Conservation (phyloP, 2,797 vertebrate species). For the Allobates femoralis region DNA sequence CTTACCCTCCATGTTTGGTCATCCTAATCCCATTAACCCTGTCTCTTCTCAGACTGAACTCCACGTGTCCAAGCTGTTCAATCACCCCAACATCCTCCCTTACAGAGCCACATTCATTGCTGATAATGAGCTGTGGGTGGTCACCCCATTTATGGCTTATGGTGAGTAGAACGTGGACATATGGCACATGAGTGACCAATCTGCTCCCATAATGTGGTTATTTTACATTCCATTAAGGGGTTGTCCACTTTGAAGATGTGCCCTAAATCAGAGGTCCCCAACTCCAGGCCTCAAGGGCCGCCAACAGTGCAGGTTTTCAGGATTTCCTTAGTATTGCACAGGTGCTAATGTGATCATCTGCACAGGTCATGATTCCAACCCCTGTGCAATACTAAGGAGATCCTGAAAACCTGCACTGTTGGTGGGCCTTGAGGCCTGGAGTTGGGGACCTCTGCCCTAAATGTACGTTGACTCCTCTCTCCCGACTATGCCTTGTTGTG, state of each 20-base stretch:
- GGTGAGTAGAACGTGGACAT: constrained; percentile 76
- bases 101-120: constrained; percentile 94
- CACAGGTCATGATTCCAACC: too few relatives aligned
- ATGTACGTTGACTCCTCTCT: background rate
- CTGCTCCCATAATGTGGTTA: too few relatives aligned
- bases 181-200: background rate
- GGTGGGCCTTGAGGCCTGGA: too few relatives aligned
- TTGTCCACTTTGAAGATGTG: background rate
- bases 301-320: too few relatives aligned
- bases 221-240: too few relatives aligned
- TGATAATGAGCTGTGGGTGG: constrained; percentile 97
- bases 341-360: too few relatives aligned
- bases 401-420: too few relatives aligned
- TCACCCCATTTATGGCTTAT: constrained; percentile 96
- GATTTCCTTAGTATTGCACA: too few relatives aligned
- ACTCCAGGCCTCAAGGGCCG: too few relatives aligned
- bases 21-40: background rate
- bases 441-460: background rate
- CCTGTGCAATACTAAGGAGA: too few relatives aligned
- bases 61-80: constrained; percentile 96
- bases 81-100: constrained; percentile 91
- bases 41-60: constrained; percentile 85
- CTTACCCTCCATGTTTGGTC: too few relatives aligned
- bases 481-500: background rate
- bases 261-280: too few relatives aligned